These are phyloP conservation scores for Basileuterus tristriatus DNA, from an alignment of 2,797 vertebrate genomes.

Conservation along the genomic window DNA sequence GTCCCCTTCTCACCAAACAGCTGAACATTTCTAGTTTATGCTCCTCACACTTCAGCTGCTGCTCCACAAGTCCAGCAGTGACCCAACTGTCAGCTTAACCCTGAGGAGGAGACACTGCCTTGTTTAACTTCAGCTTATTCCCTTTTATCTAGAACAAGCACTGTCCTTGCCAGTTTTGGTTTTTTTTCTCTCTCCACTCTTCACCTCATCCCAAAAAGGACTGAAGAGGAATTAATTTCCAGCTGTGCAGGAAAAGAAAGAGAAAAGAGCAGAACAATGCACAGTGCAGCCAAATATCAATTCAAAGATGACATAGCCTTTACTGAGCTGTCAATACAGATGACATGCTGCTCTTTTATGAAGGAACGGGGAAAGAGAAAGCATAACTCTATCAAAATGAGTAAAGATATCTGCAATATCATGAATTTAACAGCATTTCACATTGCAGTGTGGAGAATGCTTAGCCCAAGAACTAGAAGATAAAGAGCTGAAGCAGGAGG, in stretches of 20 bases:
- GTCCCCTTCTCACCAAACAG: background rate
- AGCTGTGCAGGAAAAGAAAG: background rate
- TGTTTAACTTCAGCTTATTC: background rate
- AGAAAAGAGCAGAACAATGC: conserved; percentile 5
- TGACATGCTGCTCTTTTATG: background rate
- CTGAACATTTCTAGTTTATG: background rate
- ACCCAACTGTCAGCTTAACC: background rate
- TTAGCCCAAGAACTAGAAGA: background rate
- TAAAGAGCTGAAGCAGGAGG: background rate
- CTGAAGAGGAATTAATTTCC: background rate
- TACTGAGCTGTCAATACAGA: background rate
- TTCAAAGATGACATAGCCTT: background rate
- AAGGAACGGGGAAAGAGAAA: background rate
- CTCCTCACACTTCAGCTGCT: background rate
- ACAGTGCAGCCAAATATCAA: background rate
- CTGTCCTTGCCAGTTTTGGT: background rate
- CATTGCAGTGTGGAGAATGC: background rate
- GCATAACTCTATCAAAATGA: background rate
- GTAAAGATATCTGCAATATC: background rate
- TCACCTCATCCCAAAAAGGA: background rate
- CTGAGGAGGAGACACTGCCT: background rate
- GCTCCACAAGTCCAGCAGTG: background rate
- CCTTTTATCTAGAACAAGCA: background rate
- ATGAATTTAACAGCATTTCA: background rate
- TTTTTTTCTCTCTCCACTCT: background rate